A percentile compares a stretch with the other conserved stretches of the same genome.
Conservation (phyloP, 2,888 invertebrate genomes). For the Cyaniris semiargus region DNA sequence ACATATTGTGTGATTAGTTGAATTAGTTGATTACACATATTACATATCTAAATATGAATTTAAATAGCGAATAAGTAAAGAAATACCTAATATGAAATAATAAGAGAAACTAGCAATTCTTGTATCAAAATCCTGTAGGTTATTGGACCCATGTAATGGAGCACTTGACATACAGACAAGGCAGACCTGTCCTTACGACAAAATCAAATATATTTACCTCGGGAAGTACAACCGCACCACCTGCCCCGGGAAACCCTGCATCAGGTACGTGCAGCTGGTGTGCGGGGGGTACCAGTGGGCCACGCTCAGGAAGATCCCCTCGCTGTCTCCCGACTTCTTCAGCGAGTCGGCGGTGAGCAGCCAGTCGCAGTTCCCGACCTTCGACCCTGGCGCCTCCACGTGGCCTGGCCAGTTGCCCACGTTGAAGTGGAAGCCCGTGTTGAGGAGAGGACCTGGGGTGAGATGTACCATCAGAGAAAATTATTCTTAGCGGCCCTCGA, state of each 20-base stretch:
- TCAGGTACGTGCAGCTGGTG: constrained; percentile 94
- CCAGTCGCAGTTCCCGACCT: constrained; percentile 94
- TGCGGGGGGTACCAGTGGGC: constrained; percentile 97
- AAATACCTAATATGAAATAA: too few relatives aligned
- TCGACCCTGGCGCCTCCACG: constrained; percentile 92
- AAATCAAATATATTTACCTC: constrained; percentile 80
- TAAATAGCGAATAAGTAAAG: too few relatives aligned
- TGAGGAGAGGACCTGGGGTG: constrained; percentile 86
- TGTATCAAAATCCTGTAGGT: too few relatives aligned
- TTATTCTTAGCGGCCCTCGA: too few relatives aligned
- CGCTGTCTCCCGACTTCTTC: constrained; percentile 88
- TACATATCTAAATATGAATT: too few relatives aligned
- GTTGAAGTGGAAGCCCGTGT: constrained; percentile 97
- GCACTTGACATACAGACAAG: too few relatives aligned
- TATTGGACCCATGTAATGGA: too few relatives aligned
- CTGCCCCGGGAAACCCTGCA: constrained; percentile 92
- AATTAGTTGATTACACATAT: too few relatives aligned
- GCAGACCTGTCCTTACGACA: too few relatives aligned
- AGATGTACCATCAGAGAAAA: too few relatives aligned
- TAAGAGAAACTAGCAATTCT: too few relatives aligned
- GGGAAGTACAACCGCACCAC: constrained; percentile 94
- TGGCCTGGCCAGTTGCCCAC: constrained; percentile 97
- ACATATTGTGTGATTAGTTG: too few relatives aligned
- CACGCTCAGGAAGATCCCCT: constrained; percentile 94
- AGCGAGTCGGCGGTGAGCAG: constrained; percentile 90